Conservation (phyloP, 2,113 vertebrate species). For the Oreochromis niloticus region DNA sequence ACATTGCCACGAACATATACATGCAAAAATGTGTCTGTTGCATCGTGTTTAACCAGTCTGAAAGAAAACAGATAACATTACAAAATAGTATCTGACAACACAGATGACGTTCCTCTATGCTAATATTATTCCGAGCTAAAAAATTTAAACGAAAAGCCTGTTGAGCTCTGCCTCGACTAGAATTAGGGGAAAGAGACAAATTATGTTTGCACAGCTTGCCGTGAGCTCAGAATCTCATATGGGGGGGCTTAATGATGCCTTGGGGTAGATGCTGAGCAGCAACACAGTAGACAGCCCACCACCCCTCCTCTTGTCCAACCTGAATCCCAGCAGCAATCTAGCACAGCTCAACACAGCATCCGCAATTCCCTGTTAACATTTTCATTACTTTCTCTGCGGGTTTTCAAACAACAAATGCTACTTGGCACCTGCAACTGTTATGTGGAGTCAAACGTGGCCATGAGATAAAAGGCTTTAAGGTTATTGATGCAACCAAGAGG, state of each 20-base stretch:
- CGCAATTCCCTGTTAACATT: conserved; percentile 31
- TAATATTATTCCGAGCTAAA: conserved; percentile 15
- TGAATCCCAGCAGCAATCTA: conserved; percentile 33
- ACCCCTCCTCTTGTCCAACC: background rate
- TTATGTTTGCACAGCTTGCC: conserved; percentile 68
- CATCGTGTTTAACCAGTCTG: background rate
- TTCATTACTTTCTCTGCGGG: conserved; percentile 55
- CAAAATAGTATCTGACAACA: background rate
- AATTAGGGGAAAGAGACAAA: conserved; percentile 51
- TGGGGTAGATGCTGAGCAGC: conserved; percentile 36
- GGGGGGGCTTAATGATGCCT: conserved; percentile 46
- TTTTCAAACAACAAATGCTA: conserved; percentile 1
- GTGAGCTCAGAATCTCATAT: conserved; percentile 44
- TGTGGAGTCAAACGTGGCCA: conserved; percentile 1
- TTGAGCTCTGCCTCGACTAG: conserved; percentile 52
- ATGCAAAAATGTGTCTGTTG: background rate
- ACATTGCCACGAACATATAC: background rate
- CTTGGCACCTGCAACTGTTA: conserved; percentile 4
- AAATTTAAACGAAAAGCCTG: conserved; percentile 45
- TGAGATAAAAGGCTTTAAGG: conserved; percentile 31
- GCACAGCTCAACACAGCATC: conserved; percentile 3
- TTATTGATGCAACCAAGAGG: background rate
- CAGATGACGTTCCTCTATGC: background rate
- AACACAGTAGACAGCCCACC: conserved; percentile 17
- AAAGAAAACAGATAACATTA: background rate